These are phyloP conservation scores for Rhyacophila evoluta DNA, from an alignment of 2,888 invertebrate species.

Conservation along the genomic window DNA sequence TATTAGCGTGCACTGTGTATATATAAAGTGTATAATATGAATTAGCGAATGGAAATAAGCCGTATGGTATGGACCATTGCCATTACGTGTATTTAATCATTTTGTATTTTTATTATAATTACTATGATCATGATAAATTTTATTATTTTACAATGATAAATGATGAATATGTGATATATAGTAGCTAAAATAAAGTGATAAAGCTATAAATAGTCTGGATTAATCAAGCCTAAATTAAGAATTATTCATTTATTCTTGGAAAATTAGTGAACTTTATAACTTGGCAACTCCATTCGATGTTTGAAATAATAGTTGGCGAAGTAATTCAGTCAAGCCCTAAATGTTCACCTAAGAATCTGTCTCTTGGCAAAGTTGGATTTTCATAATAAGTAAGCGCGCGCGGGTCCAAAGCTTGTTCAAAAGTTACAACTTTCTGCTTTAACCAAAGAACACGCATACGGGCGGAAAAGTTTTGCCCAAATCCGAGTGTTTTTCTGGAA, in stretches of 20 bases:
- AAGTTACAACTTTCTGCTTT: conserved; percentile 29
- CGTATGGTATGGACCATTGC: too few relatives aligned
- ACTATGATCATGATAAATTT: too few relatives aligned
- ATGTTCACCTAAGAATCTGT: conserved; percentile 31
- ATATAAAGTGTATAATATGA: too few relatives aligned
- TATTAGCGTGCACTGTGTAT: too few relatives aligned
- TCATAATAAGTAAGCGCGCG: conserved; percentile 32
- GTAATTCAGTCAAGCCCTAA: background rate
- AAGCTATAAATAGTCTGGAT: too few relatives aligned
- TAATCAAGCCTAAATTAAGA: too few relatives aligned
- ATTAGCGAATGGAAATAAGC: too few relatives aligned
- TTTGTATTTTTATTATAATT: too few relatives aligned
- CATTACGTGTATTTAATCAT: too few relatives aligned
- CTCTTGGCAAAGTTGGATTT: conserved; percentile 36
- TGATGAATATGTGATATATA: too few relatives aligned
- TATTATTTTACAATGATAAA: too few relatives aligned
- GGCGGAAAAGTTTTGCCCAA: conserved; percentile 32
- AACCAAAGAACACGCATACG: conserved; percentile 34
- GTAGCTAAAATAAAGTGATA: too few relatives aligned
- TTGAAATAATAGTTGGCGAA: background rate
- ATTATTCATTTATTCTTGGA: background rate
- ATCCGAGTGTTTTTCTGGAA: conserved; percentile 42
- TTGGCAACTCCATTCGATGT: background rate
- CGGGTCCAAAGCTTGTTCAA: conserved; percentile 28
- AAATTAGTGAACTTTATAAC: background rate